Base-by-base conservation (phyloP, 2,888 invertebrate species). In the Abscondita cerata region DNA sequence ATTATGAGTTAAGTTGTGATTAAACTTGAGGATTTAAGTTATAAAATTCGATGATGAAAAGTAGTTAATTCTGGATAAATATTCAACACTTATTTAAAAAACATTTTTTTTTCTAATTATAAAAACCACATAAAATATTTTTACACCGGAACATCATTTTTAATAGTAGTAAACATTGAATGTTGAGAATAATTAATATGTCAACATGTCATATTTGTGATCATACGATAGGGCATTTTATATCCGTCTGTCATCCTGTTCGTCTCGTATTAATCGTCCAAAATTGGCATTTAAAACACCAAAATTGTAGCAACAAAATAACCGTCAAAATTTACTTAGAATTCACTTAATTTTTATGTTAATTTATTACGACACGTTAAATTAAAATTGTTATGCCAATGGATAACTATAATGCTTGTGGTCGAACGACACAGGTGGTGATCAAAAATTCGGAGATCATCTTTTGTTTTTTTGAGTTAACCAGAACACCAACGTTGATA, bases 401-500 rank as follows among this genome's bases (percentile, higher is more conserved):
- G 59, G 50, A 55, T 61, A 60, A 59, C 61, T 59, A 59, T 63
- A 64, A 65, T 65, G 59, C 54, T 64, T 64, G 67, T 56, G 67
- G 67, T 64, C 59, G 34, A 56, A 53, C 20, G 36, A 59, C 59
- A 62, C 62, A 60, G 59, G 67, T 65, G 67, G 62, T 52, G 50
- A 52, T 47, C 58, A 50, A 52, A 52, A 63, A 61, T 36, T 44
- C 47, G 57, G 57, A 38, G 51, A 18, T 54, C 52, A 52, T 58
- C 55, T 54, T 65, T 52, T 63, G 63, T 59, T 59, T 60, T n/a
- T 62, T 56, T 34, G 33, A 59, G 41, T 51, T 52, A 63, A 59
- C 50, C 56, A 55, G 65, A 61, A 66, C 66, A 66, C 66, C 66
- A 64, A 66, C 64, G 66, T 64, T 54, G 66, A 66, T 64, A 64